Conservation (phyloP, 2,113 vertebrate species). For the Propithecus coquereli region DNA sequence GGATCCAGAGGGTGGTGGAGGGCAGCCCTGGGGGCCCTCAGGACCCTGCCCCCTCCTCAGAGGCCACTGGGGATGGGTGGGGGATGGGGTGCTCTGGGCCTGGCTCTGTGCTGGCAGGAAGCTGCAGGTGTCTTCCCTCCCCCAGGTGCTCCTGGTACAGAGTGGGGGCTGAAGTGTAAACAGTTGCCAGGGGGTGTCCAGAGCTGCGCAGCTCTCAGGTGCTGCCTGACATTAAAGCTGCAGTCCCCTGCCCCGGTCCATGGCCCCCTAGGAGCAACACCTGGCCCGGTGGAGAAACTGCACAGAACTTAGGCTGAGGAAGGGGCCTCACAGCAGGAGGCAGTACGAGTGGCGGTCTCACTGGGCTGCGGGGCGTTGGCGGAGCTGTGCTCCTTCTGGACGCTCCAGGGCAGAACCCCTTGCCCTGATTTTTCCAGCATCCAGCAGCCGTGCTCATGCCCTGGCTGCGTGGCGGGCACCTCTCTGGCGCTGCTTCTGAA, state of each 20-base stretch:
- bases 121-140: too few relatives aligned
- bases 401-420: accelerated
- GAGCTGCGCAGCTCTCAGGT: background rate
- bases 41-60: too few relatives aligned
- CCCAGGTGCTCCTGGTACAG: background rate
- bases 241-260: too few relatives aligned
- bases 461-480: accelerated
- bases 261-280: too few relatives aligned
- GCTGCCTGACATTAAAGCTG: background rate
- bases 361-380: accelerated
- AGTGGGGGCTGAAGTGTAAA: background rate
- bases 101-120: background rate
- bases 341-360: accelerated
- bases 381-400: background rate
- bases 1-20: background rate
- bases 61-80: background rate
- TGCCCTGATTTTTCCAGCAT: background rate
- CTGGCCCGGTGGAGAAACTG: too few relatives aligned
- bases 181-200: too few relatives aligned
- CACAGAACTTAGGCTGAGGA: too few relatives aligned
- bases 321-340: too few relatives aligned
- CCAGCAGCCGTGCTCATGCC: accelerated
- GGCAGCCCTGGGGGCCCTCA: background rate
- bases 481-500: background rate
- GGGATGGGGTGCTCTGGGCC: background rate